Base-by-base conservation (phyloP, 1,140 invertebrate species). In the Brachionus sp. region DNA sequence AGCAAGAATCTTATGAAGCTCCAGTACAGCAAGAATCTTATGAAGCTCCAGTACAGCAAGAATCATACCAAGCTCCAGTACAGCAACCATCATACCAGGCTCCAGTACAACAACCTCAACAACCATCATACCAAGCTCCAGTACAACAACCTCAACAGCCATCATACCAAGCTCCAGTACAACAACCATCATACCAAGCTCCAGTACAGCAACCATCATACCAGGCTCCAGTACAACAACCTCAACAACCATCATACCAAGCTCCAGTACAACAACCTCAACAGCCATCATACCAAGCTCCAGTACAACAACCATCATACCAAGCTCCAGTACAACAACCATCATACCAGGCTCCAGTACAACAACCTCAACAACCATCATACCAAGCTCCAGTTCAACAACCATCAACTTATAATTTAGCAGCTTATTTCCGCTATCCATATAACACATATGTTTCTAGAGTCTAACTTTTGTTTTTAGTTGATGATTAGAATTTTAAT, bases 391-490 rank as follows among this genome's bases (percentile, higher is more conserved):
- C 39, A 46, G 19, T 29, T 9, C 70, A 44, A 46, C 23, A 46
- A 13, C 33, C 33, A 44, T 66, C 64, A 10, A 66, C 64, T 13
- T 66, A 66, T 33, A 66, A 66, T 66, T 66, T 66, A 37, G 64
- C 64, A 33, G 64, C 64, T 16, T 66, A 33, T 33, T 66, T 66
- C 64, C 64, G 64, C 29, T 66, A 66, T 37, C 64, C 64, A 66
- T 66, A 66, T 66, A 66, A 66, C 29, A 66, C 9, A 33, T 57
- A 57, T 57, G 19, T 57, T 3, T 19, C 50, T 23, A 57, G 50
- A 57, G 50, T 25, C 9, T 57, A 57, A 19, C 9, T 57, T 3
- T 19, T 23, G 16, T 57, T 57, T 19, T 16, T 25, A 3, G 12
- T 66, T 66, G 12, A 4, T 66, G 33, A 23, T 66, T 33, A 35